Evolutionary conservation across 2,113 vertebrate species (phyloP).

Genomic region (Dipodomys spectabilis): DNA sequence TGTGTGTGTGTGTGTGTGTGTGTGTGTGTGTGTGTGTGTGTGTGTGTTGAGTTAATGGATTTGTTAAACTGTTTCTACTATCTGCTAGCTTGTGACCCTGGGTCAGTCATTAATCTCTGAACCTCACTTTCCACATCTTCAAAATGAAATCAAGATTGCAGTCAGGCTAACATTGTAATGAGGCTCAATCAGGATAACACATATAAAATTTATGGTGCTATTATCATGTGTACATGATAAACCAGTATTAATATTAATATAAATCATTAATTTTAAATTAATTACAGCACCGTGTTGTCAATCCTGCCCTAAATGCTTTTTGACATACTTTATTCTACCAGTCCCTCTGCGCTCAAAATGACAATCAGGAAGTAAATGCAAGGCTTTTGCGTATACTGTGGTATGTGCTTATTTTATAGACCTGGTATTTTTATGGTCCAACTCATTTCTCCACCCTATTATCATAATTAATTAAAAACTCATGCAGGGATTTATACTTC

Average conservation of each 20-base stretch:
- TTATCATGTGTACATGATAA: not conserved
- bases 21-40: too few species aligned
- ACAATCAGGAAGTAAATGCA: conserved; percentile 14
- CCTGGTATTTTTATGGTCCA: not conserved
- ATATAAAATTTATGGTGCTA: not conserved
- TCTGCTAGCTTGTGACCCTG: not conserved
- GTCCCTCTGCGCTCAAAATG: not conserved
- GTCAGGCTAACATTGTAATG: not conserved
- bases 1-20: too few species aligned
- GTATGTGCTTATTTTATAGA: not conserved
- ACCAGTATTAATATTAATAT: not conserved
- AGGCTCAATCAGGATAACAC: not conserved
- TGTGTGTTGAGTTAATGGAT: not conserved
- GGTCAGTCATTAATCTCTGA: not conserved
- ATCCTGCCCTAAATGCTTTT: not conserved
- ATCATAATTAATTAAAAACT: conserved; percentile 41
- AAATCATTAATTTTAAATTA: conserved; percentile 43
- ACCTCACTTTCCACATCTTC: not conserved
- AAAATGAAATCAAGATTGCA: not conserved
- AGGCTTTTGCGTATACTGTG: not conserved
- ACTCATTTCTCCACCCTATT: not conserved
- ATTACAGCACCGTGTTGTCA: not conserved
- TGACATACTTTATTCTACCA: not conserved
- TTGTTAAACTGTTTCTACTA: not conserved
- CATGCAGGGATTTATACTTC: not conserved